Conservation (phyloP, 1,140 invertebrate genomes). For the Anthonomus grandis region DNA sequence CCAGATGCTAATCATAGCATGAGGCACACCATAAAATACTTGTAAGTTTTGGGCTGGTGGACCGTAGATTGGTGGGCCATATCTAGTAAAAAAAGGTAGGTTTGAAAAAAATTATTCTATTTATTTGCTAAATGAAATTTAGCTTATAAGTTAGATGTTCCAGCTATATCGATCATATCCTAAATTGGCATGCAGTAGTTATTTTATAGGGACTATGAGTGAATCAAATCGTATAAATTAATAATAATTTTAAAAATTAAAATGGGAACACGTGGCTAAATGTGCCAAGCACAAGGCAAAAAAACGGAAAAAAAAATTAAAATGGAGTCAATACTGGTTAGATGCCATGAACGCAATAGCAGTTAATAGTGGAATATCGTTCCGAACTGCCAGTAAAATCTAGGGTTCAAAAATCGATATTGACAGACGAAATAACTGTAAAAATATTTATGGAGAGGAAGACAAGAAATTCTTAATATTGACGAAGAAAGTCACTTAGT, state of each 20-base stretch:
- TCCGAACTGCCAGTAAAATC: background rate
- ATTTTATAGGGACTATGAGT: too few species aligned
- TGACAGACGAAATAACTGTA: background rate
- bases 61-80: constrained; percentile 36
- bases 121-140: too few species aligned
- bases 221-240: too few species aligned
- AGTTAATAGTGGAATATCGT: background rate
- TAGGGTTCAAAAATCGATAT: background rate
- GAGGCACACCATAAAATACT: constrained; percentile 49
- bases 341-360: background rate
- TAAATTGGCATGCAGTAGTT: too few species aligned
- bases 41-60: constrained; percentile 31
- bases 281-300: too few species aligned
- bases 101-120: background rate
- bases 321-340: background rate
- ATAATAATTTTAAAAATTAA: too few species aligned
- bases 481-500: background rate
- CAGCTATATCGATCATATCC: too few species aligned
- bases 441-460: background rate
- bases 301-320: too few species aligned
- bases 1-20: constrained; percentile 55
- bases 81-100: constrained; percentile 18
- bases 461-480: background rate
- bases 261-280: too few species aligned
- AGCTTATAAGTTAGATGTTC: too few species aligned